Base-by-base conservation (phyloP, 1,140 invertebrate genomes). In the Bactericera cockerelli region DNA sequence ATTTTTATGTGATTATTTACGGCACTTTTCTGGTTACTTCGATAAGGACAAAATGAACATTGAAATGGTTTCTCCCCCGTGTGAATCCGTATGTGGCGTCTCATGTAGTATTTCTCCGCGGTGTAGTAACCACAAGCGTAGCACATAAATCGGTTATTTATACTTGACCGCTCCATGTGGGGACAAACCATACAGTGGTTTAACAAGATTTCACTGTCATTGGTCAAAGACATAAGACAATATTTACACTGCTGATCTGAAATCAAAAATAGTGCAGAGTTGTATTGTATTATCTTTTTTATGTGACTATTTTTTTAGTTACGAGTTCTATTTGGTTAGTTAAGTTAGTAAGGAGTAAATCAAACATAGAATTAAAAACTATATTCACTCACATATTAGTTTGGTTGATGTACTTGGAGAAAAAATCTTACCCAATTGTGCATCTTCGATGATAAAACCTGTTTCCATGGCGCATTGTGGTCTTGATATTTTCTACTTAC, bases 11-110 rank as follows among this genome's bases (percentile, higher is more conserved):
- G 63, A n/a, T 33, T 49, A 22, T 38, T 59, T 61, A 62, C 19
- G 24, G 33, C 55, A n/a, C 56, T 57, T 39, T 57, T 58, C 55
- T 63, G 57, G 2, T 63, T 69, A 63, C 75, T 75, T 31, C 61
- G 73, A 3, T 71, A 71, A 26, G 69, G 82, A 67, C 86, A 88
- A 1, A 83, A 68, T 60, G 81, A 77, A 65, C 86, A 89, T 25
- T 79, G 78, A 65, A 79, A 86, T 1, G 82, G 81, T 59, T 82
- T 77, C 67, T 87, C 83, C 11, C 83, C 82, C 1, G 81, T 83
- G 69, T 86, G 84, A 25, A 81, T 81, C 2, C 79, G 71, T 36
- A 85, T 70, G 71, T 89, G 86, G 10, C 83, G 66, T 60, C 73
- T 67, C 24, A 82, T 63, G 49, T 79, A 73, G 56, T 75, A 78